Conservation (phyloP, 2,113 vertebrate genomes). For the Nansenia antarctica region DNA sequence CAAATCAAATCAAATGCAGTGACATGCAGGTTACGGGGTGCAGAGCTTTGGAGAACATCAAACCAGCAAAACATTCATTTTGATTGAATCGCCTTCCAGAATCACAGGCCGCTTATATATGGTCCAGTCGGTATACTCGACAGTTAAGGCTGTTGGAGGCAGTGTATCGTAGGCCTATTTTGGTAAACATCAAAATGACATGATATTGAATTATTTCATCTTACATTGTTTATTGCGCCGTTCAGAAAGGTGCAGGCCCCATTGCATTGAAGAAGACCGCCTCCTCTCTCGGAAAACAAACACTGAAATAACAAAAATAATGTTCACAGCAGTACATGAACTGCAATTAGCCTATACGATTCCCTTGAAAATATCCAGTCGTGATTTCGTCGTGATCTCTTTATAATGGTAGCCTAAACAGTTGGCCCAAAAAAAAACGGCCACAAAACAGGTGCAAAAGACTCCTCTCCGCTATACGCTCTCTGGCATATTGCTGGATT, state of each 20-base stretch:
- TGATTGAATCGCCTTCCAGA: no score
- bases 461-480: neutral
- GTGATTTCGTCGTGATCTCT: neutral
- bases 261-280: slow-evolving; percentile 50
- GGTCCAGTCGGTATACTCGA: no score
- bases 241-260: slow-evolving; percentile 62
- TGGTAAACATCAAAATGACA: neutral
- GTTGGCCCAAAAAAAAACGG: neutral
- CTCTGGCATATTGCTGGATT: neutral
- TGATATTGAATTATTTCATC: slow-evolving; percentile 23
- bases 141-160: no score
- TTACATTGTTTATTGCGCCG: slow-evolving; percentile 35
- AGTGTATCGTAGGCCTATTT: no score
- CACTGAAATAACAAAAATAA: neutral
- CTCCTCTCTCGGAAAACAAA: neutral
- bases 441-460: neutral
- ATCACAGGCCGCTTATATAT: no score
- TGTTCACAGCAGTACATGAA: slow-evolving; percentile 9
- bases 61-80: no score
- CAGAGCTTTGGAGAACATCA: no score
- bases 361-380: neutral
- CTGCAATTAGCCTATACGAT: slow-evolving; percentile 1
- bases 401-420: neutral
- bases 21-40: no score
- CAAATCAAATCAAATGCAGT: no score